Evolutionary conservation across 2,797 vertebrate genomes (phyloP).

Genomic region (Brachymystax lenok): DNA sequence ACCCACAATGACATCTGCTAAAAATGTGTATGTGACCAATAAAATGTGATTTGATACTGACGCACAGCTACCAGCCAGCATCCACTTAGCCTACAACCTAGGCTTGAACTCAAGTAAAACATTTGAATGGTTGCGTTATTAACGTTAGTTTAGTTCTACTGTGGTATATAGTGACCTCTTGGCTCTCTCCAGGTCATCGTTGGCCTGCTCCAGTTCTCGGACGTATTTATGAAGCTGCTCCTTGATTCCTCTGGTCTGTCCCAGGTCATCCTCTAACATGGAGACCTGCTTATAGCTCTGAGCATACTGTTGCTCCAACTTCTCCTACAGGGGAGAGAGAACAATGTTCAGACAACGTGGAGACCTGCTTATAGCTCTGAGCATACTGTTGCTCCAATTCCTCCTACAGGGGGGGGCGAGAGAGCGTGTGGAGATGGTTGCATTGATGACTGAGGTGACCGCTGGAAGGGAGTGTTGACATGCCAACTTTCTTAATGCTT

Average conservation of each 20-base stretch:
- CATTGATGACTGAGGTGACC: not conserved
- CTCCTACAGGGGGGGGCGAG: not conserved
- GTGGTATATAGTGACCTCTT: constrained; percentile 81
- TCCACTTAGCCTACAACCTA: not conserved
- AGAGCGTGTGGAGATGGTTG: not conserved
- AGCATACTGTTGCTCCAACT: constrained; percentile 93
- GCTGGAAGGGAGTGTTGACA: not conserved
- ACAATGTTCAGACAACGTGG: not conserved
- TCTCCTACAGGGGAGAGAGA: constrained; percentile 79
- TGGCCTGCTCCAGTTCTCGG: constrained; percentile 95
- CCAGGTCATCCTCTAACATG: constrained; percentile 91
- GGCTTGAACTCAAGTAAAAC: not conserved
- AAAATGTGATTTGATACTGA: not conserved
- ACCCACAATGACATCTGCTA: too few species aligned
- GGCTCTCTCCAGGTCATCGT: constrained; percentile 95
- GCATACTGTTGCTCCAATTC: too few species aligned
- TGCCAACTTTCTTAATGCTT: not conserved
- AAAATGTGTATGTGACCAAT: not conserved
- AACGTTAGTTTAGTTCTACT: not conserved
- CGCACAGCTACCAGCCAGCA: too few species aligned
- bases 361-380: too few species aligned
- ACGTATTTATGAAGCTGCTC: constrained; percentile 98
- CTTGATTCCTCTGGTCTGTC: constrained; percentile 93
- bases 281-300: constrained; percentile 98
- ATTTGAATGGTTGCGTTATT: not conserved